These are phyloP conservation scores for Papilio elwesi DNA, from an alignment of 2,888 invertebrate species.

Conservation along the genomic window DNA sequence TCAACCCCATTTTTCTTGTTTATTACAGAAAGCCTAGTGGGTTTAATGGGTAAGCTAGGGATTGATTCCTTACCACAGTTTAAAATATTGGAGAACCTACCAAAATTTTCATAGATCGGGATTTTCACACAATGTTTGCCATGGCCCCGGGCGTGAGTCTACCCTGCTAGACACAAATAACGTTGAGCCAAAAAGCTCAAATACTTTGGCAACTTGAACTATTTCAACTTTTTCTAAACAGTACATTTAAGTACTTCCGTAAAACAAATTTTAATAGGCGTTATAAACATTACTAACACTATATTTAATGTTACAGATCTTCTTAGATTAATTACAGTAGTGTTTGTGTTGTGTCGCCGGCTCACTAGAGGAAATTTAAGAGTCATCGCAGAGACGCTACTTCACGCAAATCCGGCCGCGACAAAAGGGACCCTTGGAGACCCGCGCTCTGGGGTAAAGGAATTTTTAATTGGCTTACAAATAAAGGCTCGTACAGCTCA, in stretches of 20 bases:
- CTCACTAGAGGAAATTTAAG: slow-evolving; percentile 73
- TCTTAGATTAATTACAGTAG: slow-evolving; percentile 44
- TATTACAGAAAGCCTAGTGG: slow-evolving; percentile 8
- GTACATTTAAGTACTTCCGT: too few species aligned
- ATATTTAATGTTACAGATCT: neutral
- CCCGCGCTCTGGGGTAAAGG: slow-evolving; percentile 63
- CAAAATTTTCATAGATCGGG: too few species aligned
- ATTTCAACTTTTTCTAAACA: neutral
- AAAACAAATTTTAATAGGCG: too few species aligned
- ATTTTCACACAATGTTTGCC: neutral
- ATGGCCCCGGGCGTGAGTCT: too few species aligned
- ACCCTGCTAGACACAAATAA: neutral
- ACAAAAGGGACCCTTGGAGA: slow-evolving; percentile 69
- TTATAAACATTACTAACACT: neutral
- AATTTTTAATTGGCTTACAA: slow-evolving; percentile 78
- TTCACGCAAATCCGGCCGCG: slow-evolving; percentile 68
- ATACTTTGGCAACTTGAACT: too few species aligned
- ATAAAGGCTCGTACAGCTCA: slow-evolving; percentile 67
- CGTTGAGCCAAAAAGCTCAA: neutral
- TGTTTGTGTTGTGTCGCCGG: slow-evolving; percentile 63
- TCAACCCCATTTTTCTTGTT: slow-evolving; percentile 15
- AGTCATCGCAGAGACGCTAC: slow-evolving; percentile 62
- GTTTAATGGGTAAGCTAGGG: neutral
- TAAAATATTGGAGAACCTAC: neutral
- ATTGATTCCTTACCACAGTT: neutral